Evolutionary conservation across 1,140 invertebrate genomes (phyloP).

Genomic region (Drosophila arawakana): DNA sequence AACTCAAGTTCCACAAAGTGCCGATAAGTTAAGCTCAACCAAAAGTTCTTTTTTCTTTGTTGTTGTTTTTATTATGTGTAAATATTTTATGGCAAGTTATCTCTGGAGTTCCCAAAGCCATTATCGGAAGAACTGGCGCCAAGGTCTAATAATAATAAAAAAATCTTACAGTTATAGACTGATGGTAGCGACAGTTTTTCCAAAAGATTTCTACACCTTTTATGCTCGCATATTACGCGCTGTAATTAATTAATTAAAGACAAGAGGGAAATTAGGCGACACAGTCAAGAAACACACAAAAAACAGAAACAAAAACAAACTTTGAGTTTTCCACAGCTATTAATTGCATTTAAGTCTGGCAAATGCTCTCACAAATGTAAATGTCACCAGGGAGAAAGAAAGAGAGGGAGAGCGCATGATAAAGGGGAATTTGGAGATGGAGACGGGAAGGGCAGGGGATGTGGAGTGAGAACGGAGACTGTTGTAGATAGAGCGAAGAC

Average conservation of each 20-base stretch:
- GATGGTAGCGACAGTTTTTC: constrained; percentile 41
- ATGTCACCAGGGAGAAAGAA: constrained; percentile 42
- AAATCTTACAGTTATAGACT: constrained; percentile 17
- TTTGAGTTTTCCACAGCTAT: constrained; percentile 76
- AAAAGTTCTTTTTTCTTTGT: background rate
- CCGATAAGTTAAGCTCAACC: constrained; percentile 14
- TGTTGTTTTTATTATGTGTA: constrained; percentile 1
- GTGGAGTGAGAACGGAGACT: constrained; percentile 5
- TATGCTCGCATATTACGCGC: constrained; percentile 41
- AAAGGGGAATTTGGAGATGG: constrained; percentile 4
- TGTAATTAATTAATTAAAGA: constrained; percentile 77
- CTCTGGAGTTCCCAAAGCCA: constrained; percentile 41
- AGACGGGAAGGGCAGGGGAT: background rate
- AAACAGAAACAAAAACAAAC: constrained; percentile 43
- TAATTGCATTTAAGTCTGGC: constrained; percentile 54
- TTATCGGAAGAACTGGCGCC: constrained; percentile 49
- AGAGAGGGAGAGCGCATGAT: background rate
- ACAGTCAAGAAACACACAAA: constrained; percentile 40
- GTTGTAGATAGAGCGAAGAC: constrained; percentile 46
- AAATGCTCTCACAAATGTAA: constrained; percentile 72
- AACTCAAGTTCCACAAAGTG: constrained; percentile 27
- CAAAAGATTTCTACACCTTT: constrained; percentile 25
- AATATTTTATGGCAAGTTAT: constrained; percentile 31
- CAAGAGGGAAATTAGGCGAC: constrained; percentile 73
- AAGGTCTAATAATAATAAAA: constrained; percentile 53